Evolutionary conservation across 2,113 vertebrate species (phyloP), one percentile per base, ranked within the genome.

Genomic region (Platichthys stellatus): DNA sequence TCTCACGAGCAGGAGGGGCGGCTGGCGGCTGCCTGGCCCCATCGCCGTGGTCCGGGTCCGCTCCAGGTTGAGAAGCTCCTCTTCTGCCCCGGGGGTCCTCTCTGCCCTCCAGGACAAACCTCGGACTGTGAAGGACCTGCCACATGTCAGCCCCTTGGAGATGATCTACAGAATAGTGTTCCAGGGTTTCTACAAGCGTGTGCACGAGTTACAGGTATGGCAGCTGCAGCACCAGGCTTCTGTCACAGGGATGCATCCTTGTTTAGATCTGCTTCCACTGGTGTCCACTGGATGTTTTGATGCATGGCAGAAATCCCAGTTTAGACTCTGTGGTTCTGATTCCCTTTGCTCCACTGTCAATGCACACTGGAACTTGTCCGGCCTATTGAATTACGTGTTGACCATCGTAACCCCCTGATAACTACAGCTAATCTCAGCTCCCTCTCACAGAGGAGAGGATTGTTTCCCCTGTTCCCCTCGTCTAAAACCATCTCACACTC

Each of bases 201-300:
- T 91, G 56, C 93, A 95, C 67, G 94, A 95, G 69, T 72, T 95
- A 0, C 94, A 95, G 94, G 94, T 94, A 91, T 0, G 57, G 0
- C 54, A 49, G 49, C 23, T n/a, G 12, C n/a, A n/a, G 40, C 12
- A 45, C 43, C 43, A 45, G 11, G 11, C 49, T 20, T 51, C 18
- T 51, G 2, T 54, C 35, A 51, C 13, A 21, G 31, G 9, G 26
- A 61, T 38, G 7, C 21, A 11, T 9, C 11, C 6, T 14, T 23
- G 8, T 47, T 70, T 73, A n/a, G 18, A 10, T 38, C 15, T 6
- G 21, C 28, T 20, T 31, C 0, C 57, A n/a, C 64, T 63, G 18
- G 18, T 56, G 6, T 6, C 2, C 11, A 31, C 26, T 74, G 43
- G 7, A 2, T 64, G 1, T 18, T 63, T 56, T 53, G 12, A 43